Base-by-base conservation (phyloP, 2,113 vertebrate species). In the Porphyrio hochstetteri region DNA sequence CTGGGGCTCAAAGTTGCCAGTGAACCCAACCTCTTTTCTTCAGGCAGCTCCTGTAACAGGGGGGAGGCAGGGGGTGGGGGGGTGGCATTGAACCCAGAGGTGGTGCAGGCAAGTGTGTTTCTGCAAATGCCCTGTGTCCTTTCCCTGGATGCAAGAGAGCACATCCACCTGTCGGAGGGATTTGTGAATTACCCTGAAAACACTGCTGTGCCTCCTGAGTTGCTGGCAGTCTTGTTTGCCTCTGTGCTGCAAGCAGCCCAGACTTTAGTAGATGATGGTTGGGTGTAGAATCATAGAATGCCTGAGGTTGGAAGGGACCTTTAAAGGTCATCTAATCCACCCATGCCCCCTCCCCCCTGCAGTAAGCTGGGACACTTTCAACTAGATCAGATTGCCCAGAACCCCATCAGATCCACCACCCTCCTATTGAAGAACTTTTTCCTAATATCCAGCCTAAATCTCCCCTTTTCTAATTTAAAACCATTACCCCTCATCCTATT, bases 31-130 rank as follows among this genome's bases (percentile, higher is more conserved):
- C 31, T 74, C 6, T 36, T 10, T 55, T 71, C 44, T 46, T 52
- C 44, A 61, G 71, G 28, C n/a, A 70, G 0, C 40, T 63, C 46
- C 40, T 3, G 0, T 55, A 1, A 3, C 2, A 7, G 19, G 2
- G 2, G 11, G 10, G 40, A 11, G 40, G 40, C 13, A 13, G 40
- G 40, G 5, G 3, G 5, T 15, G n/a, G 3, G 3, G 6, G 2
- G 42, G 1, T 48, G 46, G 18, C 46, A 20, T n/a, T 40, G 68
- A 90, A 25, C 11, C 29, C 33, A 2, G 13, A 25, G 33, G 23
- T 72, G 23, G 3, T 5, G 6, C 38, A 10, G 33, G 16, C 28
- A 6, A 46, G 44, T 46, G 17, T 46, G 44, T 28, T 75, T 52
- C 46, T 82, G 38, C 27, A 42, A 2, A 38, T 27, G 25, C 38